These are phyloP conservation scores for Pelmatolapia mariae DNA, from an alignment of 2,113 vertebrate species.

Conservation along the genomic window DNA sequence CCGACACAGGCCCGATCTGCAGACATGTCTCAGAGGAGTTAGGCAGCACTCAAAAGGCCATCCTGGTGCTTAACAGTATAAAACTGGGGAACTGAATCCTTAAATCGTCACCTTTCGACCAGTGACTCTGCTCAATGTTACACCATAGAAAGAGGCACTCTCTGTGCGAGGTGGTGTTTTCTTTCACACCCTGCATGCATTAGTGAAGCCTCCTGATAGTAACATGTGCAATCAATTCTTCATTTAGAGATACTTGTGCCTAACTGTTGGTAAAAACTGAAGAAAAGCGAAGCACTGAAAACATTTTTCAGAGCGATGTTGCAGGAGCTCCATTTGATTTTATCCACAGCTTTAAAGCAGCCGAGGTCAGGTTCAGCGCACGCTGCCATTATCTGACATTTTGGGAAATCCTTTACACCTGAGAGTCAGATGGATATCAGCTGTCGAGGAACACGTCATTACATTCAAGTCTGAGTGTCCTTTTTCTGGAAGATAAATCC, in stretches of 20 bases:
- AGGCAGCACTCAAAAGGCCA: not conserved
- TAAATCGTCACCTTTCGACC: not conserved
- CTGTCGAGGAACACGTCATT: not conserved
- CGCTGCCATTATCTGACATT: not conserved
- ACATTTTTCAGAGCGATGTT: not conserved
- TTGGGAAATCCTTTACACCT: not conserved
- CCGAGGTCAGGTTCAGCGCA: not conserved
- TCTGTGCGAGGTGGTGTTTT: not conserved
- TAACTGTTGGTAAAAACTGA: not conserved
- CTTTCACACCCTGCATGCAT: conserved; percentile 22
- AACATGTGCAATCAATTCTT: conserved; percentile 22
- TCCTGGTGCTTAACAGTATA: not conserved
- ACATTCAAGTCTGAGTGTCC: not conserved
- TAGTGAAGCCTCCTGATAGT: conserved; percentile 13
- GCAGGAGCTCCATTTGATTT: not conserved
- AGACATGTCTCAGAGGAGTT: not conserved
- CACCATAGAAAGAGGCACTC: not conserved
- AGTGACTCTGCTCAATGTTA: not conserved
- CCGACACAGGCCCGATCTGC: not conserved
- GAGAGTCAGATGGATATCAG: not conserved
- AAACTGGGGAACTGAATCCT: not conserved
- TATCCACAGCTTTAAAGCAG: not conserved
- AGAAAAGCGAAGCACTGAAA: not conserved
- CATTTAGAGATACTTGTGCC: not conserved
- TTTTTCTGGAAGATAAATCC: not conserved